Evolutionary conservation across 2,113 vertebrate species (phyloP).

Genomic region (Irena cyanogastra): DNA sequence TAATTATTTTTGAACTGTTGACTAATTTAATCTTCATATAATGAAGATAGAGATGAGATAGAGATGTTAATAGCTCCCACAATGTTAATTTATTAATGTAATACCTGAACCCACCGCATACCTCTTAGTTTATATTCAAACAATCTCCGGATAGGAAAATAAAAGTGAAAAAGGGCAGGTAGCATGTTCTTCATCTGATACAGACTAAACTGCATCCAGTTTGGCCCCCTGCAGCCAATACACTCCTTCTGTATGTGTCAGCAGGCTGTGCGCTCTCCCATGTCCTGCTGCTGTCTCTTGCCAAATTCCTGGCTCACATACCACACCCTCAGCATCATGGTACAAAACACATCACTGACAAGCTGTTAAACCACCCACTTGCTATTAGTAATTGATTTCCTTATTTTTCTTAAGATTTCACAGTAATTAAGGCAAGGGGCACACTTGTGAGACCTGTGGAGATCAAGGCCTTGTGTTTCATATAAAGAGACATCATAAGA

Average conservation of each 20-base stretch:
- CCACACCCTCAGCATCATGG: neutral
- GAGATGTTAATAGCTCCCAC: neutral
- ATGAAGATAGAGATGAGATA: neutral
- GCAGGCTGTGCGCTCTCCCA: neutral
- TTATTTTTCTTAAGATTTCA: neutral
- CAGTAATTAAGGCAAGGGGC: neutral
- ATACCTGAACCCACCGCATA: neutral
- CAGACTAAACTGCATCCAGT: neutral
- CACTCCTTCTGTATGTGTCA: neutral
- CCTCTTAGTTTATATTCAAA: neutral
- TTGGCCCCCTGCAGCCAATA: neutral
- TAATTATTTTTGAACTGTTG: neutral
- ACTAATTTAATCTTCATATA: neutral
- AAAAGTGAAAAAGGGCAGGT: neutral
- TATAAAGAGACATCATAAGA: neutral
- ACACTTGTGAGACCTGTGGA: neutral
- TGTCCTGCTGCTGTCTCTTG: neutral
- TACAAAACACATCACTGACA: neutral
- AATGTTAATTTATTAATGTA: neutral
- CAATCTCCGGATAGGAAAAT: neutral
- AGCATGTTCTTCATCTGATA: neutral
- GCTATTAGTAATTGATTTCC: neutral
- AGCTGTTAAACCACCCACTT: neutral
- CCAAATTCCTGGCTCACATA: neutral
- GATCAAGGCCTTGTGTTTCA: neutral